Conservation (phyloP, 2,113 vertebrate species). For the Cheilinus undulatus region DNA sequence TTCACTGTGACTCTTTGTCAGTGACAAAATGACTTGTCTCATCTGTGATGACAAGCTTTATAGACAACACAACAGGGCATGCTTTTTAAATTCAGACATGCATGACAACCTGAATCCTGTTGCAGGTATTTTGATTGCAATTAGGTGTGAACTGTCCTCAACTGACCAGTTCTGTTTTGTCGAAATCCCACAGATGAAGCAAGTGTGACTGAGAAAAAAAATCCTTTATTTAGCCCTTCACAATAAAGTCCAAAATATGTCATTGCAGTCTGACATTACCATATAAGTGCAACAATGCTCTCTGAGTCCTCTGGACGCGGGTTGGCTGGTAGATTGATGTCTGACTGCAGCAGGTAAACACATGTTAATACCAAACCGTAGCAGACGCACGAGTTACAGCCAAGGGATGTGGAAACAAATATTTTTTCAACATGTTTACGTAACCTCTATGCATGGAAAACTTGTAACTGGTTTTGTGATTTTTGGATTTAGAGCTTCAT, state of each 20-base stretch:
- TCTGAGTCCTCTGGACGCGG: background rate
- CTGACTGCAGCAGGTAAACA: conserved; percentile 33
- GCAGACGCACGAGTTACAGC: background rate
- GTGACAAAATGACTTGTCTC: background rate
- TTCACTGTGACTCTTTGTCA: background rate
- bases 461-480: conserved; percentile 1
- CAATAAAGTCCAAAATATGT: conserved; percentile 3
- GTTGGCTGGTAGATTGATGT: background rate
- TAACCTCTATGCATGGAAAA: conserved; percentile 1
- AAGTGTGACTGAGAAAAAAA: background rate
- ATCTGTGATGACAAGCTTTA: conserved; percentile 1
- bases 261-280: background rate
- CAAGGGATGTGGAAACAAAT: conserved; percentile 21
- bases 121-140: conserved; percentile 11
- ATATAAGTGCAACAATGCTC: conserved; percentile 2
- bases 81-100: conserved; percentile 35
- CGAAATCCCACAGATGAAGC: background rate
- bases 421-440: conserved; percentile 42
- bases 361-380: conserved; percentile 11
- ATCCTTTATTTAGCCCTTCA: background rate
- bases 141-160: conserved; percentile 26
- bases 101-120: conserved; percentile 30
- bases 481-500: background rate
- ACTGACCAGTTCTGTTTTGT: conserved; percentile 1
- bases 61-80: background rate